Evolutionary conservation across 2,797 vertebrate genomes (phyloP).

Genomic region (Cyclura pinguis): DNA sequence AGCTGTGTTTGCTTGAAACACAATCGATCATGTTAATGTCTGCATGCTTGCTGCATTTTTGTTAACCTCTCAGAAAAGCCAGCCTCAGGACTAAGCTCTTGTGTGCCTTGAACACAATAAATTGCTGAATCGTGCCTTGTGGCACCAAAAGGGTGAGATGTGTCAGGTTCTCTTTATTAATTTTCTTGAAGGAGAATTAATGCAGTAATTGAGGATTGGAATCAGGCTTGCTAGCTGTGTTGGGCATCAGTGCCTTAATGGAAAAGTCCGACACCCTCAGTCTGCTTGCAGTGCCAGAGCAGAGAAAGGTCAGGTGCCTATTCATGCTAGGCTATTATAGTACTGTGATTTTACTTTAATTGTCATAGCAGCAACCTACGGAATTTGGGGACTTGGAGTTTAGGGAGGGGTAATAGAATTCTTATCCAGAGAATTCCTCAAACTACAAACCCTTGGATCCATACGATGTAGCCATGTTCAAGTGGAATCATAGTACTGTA

Average conservation of each 20-base stretch:
- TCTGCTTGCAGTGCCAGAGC: neutral
- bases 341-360: no score
- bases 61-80: constrained; percentile 53
- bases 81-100: constrained; percentile 21
- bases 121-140: constrained; percentile 42
- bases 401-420: no score
- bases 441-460: no score
- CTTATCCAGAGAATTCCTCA: no score
- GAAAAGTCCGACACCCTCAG: neutral
- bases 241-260: neutral
- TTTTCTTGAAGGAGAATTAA: constrained; percentile 59
- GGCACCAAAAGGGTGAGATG: constrained; percentile 46
- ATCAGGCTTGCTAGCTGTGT: neutral
- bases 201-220: constrained; percentile 13
- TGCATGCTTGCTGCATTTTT: constrained; percentile 62
- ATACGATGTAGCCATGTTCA: no score
- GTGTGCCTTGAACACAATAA: constrained; percentile 16
- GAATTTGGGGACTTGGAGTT: no score
- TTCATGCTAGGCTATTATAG: neutral
- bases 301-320: neutral
- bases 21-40: constrained; percentile 63
- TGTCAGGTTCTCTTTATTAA: constrained; percentile 55
- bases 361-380: no score
- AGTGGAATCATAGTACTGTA: no score
- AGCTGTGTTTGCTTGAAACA: constrained; percentile 40